Evolutionary conservation across 1,140 invertebrate genomes (phyloP).

Genomic region (Pseudomyrmex gracilis): DNA sequence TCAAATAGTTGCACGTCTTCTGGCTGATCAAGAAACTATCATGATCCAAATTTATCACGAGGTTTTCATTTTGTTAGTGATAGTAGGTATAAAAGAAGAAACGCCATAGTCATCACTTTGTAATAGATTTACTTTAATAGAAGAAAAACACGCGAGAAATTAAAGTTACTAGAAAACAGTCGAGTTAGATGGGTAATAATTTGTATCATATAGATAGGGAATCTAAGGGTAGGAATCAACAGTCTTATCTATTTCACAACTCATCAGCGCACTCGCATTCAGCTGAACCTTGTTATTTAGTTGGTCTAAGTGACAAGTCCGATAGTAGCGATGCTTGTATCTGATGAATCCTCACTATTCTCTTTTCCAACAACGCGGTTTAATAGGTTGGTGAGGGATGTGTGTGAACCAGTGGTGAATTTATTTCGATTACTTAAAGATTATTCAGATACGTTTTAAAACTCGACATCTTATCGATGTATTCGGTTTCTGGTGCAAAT

Average conservation of each 20-base stretch:
- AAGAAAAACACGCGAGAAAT: slow-evolving; percentile 37
- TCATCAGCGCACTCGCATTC: slow-evolving; percentile 74
- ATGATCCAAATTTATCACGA: slow-evolving; percentile 15
- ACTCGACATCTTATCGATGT: slow-evolving; percentile 5
- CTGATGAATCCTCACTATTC: slow-evolving; percentile 8
- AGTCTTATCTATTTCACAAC: slow-evolving; percentile 70
- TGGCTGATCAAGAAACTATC: slow-evolving; percentile 12
- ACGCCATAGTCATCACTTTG: slow-evolving; percentile 1
- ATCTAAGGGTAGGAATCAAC: slow-evolving; percentile 27
- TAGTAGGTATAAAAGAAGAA: not conserved
- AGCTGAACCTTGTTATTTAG: slow-evolving; percentile 70
- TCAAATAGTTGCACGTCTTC: slow-evolving; percentile 14
- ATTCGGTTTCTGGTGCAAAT: slow-evolving; percentile 11
- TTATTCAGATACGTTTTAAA: not conserved
- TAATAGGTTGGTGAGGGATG: slow-evolving; percentile 25
- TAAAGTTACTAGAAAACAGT: slow-evolving; percentile 22
- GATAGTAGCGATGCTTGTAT: slow-evolving; percentile 29
- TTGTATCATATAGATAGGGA: slow-evolving; percentile 29
- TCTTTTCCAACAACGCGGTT: slow-evolving; percentile 23
- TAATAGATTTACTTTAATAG: slow-evolving; percentile 16
- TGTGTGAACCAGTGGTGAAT: slow-evolving; percentile 35
- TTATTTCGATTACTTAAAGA: slow-evolving; percentile 20
- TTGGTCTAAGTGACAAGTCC: slow-evolving; percentile 53
- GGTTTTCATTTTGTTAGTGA: slow-evolving; percentile 10
- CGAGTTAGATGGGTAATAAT: slow-evolving; percentile 24